Evolutionary conservation across 2,888 invertebrate species (phyloP).

Genomic region (Tipula confusa): DNA sequence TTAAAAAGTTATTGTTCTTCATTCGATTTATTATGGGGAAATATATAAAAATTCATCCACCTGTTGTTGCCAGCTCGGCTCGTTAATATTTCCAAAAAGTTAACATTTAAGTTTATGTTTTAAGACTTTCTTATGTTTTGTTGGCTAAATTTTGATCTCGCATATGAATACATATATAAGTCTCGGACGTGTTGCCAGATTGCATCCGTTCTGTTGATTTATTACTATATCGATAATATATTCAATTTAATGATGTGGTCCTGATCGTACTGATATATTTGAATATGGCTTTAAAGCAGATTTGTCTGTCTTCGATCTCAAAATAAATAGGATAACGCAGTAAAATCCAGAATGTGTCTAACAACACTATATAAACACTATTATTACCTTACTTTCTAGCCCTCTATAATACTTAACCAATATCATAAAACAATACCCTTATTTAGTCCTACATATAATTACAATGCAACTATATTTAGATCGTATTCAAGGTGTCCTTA

Average conservation of each 20-base stretch:
- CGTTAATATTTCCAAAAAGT: not conserved
- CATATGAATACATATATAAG: not conserved
- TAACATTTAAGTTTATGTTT: not conserved
- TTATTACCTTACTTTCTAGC: too few species aligned
- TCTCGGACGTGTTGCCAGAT: not conserved
- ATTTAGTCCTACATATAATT: not conserved
- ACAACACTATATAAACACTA: not conserved
- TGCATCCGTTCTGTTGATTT: not conserved
- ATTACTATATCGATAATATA: not conserved
- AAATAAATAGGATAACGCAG: not conserved
- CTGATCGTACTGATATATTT: not conserved
- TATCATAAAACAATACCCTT: not conserved
- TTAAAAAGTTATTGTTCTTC: not conserved
- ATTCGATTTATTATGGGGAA: not conserved
- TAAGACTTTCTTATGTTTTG: not conserved
- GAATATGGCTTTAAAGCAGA: too few species aligned
- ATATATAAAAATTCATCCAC: not conserved
- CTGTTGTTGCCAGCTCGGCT: not conserved
- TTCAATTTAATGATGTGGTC: not conserved
- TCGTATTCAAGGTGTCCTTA: constrained; percentile 4
- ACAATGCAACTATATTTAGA: not conserved
- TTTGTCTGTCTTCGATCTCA: not conserved
- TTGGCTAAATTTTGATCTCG: not conserved
- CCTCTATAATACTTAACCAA: not conserved
- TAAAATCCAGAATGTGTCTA: not conserved